Evolutionary conservation across 2,113 vertebrate genomes (phyloP).

Genomic region (Suricata suricatta): DNA sequence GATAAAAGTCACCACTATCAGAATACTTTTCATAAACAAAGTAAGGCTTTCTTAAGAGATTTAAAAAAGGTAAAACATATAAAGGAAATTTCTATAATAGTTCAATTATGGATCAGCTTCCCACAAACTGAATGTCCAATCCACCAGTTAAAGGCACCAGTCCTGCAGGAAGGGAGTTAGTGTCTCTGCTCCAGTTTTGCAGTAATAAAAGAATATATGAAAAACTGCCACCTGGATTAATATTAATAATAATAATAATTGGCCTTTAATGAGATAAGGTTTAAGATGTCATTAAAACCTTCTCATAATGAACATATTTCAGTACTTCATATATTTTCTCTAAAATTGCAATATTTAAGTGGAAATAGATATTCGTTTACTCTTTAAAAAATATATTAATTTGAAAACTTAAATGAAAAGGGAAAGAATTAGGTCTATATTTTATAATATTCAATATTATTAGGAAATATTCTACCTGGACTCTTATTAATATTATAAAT

Average conservation of each 20-base stretch:
- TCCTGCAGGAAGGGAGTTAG: neutral
- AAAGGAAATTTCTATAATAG: neutral
- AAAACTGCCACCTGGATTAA: neutral
- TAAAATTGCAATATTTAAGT: neutral
- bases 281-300: neutral
- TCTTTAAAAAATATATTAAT: neutral
- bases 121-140: neutral
- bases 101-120: neutral
- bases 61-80: neutral
- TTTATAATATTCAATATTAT: neutral
- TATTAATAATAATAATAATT: neutral
- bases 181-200: neutral
- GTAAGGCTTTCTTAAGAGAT: neutral
- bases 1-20: neutral
- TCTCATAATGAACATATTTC: neutral
- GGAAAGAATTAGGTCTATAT: neutral
- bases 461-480: neutral
- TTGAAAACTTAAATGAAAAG: neutral
- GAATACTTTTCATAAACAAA: neutral
- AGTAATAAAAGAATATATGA: neutral
- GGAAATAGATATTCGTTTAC: neutral
- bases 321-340: neutral
- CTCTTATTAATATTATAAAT: neutral
- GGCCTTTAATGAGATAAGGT: neutral
- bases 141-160: neutral